A percentile compares a stretch with the other conserved stretches of the same genome.
phyloP scores from a whole-genome alignment of 2,113 vertebrate species.

The Prunella fulvescens region DNA sequence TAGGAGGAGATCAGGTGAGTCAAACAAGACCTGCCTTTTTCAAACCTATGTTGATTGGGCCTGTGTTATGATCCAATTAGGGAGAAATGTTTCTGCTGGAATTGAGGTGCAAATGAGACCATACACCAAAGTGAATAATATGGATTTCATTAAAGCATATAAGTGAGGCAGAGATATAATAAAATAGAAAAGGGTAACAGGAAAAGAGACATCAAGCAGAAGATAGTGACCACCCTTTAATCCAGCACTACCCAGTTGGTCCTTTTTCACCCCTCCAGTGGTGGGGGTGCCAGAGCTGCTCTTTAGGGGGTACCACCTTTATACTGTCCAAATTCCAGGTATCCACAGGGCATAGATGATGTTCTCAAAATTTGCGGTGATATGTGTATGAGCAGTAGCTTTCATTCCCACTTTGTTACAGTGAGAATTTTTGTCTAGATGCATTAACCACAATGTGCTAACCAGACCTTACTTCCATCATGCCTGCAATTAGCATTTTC shows the following conservation, averaged over 20 bases:
- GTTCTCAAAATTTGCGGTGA: not conserved
- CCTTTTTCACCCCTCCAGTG: not conserved
- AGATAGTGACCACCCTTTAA: not conserved
- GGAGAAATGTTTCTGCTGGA: not conserved
- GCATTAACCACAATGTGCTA: not conserved
- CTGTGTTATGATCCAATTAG: not conserved
- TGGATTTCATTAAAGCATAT: not conserved
- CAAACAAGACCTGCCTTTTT: not conserved
- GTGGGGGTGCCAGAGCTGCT: not conserved
- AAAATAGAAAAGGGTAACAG: not conserved
- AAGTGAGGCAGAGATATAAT: not conserved
- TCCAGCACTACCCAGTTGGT: not conserved
- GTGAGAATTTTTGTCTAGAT: not conserved
- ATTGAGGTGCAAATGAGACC: not conserved
- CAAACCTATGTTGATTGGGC: not conserved
- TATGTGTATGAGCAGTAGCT: not conserved
- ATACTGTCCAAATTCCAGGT: not conserved
- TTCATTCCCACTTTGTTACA: not conserved
- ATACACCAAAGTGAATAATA: not conserved
- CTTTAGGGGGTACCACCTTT: not conserved
- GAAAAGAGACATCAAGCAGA: not conserved
- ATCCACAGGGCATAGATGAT: not conserved
- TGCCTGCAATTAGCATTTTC: not conserved
- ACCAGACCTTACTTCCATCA: not conserved
- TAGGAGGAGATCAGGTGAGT: not conserved